Base-by-base conservation (phyloP, 2,888 invertebrate genomes). In the Leptopterna dolabrata region DNA sequence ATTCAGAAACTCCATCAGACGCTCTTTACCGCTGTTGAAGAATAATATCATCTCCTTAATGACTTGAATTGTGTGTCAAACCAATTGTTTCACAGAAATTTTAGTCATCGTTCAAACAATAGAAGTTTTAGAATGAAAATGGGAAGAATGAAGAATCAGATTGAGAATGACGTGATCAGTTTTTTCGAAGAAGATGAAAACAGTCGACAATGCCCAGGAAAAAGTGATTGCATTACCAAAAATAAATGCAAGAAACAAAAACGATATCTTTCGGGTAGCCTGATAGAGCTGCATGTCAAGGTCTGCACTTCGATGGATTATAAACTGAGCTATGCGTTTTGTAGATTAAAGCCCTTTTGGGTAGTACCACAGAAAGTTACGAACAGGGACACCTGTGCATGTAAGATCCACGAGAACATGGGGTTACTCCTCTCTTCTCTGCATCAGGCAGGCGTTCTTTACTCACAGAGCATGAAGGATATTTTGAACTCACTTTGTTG, bases 111-210 rank as follows among this genome's bases (percentile, higher is more conserved):
- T 24, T 47, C 76, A 19, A 86, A 86, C 51, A 86, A 86, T 30
- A 41, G 19, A 11, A 27, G 0, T 16, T 43, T 47, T 14, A 9
- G 29, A 45, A 7, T 11, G 13, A 27, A 63, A 70, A 19, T 55
- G 16, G 80, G n/a, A 55, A 70, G 51, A 51, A 27, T 83, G 30
- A 82, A 27, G 43, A 29, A 63, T 7, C 4, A 71, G 27, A 55
- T 87, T 24, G 47, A 83, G 47, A 14, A 16, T 0, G 71, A 71
- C 11, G 71, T 83, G 24, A 30, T 0, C n/a, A 0, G 55, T n/a
- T 87, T 87, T 47, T 84, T 82, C 41, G 83, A 87, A 16, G 81
- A 83, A 30, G 87, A 87, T 71, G 85, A 87, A 55, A 29, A 45
- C 0, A 36, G 71, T 1, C 6, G 24, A 63, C 13, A 86, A 9